A percentile compares a stretch with the other conserved stretches of the same genome.
These are phyloP conservation scores for Sinodicranocentrus sp. DNA, from an alignment of 2,888 invertebrate genomes.

Conservation along the genomic window DNA sequence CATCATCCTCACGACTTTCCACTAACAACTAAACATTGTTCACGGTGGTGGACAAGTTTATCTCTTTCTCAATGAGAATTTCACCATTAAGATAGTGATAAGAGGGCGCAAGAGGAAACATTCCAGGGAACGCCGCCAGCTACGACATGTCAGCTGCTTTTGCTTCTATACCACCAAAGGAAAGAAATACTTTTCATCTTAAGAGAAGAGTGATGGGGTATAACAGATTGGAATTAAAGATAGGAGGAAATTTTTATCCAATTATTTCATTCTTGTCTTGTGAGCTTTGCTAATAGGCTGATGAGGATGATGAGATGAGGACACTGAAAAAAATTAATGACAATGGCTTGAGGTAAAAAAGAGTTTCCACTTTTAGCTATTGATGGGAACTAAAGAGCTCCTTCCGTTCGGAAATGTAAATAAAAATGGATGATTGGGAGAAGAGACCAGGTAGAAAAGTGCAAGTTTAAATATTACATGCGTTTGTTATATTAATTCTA, in stretches of 20 bases:
- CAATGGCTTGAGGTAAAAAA: no score
- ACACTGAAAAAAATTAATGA: constrained; percentile 39
- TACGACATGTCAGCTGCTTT: not conserved
- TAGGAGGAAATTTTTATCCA: constrained; percentile 55
- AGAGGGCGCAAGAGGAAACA: constrained; percentile 55
- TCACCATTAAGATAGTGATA: constrained; percentile 55
- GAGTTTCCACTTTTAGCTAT: no score
- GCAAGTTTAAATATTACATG: no score
- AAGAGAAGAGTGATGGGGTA: not conserved
- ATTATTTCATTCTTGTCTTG: constrained; percentile 62
- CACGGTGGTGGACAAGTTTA: constrained; percentile 34
- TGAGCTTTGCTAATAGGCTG: constrained; percentile 60
- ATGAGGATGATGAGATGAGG: constrained; percentile 54
- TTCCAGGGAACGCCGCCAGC: constrained; percentile 42
- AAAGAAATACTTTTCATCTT: not conserved
- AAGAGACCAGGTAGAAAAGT: no score
- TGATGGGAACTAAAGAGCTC: no score
- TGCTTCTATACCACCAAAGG: not conserved
- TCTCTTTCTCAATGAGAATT: constrained; percentile 50
- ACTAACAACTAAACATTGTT: constrained; percentile 28
- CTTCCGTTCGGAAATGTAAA: no score
- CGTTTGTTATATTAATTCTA: no score
- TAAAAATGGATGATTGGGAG: no score
- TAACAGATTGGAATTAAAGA: constrained; percentile 34
- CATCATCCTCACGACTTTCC: no score